Base-by-base conservation (phyloP, 1,140 invertebrate genomes). In the Chionoecetes opilio region DNA sequence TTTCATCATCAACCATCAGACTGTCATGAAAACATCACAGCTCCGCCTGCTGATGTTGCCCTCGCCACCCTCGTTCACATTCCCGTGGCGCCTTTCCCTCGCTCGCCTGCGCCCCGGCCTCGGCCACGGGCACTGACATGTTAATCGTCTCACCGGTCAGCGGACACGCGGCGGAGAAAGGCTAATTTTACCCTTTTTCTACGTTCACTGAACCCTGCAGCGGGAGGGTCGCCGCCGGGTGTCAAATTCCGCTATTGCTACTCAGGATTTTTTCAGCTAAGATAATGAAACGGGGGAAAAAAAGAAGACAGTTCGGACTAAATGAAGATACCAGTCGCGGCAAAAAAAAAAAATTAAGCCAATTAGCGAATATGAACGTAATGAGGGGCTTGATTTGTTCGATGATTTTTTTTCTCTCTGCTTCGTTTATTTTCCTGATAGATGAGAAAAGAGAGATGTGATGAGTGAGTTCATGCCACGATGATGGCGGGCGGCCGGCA, bases 351-450 rank as follows among this genome's bases (percentile, higher is more conserved):
- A 75, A 75, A 75, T 75, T 11, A 11, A n/a, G 63, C 63, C 63
- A 75, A 26, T 75, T 75, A 75, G 63, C 63, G 63, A 75, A 11
- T 75, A 75, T 75, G 63, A 75, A 75, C 21, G 63, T 75, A 75
- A 75, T 75, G 26, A 75, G 63, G 63, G 63, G n/a, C 21, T 75
- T n/a, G 63, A 75, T 75, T 75, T 75, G 63, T 75, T 75, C 63
- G 63, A 5, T 75, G 21, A n/a, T 75, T 75, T 75, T 75, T 75
- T 5, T n/a, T 75, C 8, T 11, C n/a, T 75, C n/a, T 26, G 63
- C 63, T 75, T 75, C 63, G 63, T 75, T 75, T n/a, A 21, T 75
- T 75, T n/a, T n/a, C 63, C 0, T 26, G 63, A 75, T 75, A 26
- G 63, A 26, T 75, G 63, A 75, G 63, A n/a, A 75, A n/a, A 75